phyloP scores from a whole-genome alignment of 2,888 invertebrate genomes.

The Leucoma salicis region DNA sequence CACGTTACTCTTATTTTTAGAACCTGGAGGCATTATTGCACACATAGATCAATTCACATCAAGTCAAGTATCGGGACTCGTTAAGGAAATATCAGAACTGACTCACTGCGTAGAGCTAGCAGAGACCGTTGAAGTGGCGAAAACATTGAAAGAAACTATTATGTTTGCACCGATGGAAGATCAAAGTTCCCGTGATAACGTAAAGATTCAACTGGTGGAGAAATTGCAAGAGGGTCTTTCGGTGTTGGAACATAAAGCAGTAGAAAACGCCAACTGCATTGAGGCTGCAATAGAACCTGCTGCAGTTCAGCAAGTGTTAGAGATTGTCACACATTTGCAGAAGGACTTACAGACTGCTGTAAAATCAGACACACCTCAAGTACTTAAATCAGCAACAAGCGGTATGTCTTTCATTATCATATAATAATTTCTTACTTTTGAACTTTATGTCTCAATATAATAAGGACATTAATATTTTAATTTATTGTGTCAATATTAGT shows the following conservation, averaged over 20 bases:
- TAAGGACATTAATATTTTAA: too few species aligned
- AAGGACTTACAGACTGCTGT: conserved; percentile 39
- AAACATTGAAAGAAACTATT: conserved; percentile 26
- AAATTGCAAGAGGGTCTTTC: conserved; percentile 38
- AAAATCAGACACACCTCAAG: conserved; percentile 16
- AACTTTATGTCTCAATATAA: too few species aligned
- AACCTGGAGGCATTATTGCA: conserved; percentile 13
- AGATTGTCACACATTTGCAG: conserved; percentile 46
- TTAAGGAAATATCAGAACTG: conserved; percentile 27
- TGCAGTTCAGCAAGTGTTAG: conserved; percentile 35
- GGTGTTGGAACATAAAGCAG: conserved; percentile 35
- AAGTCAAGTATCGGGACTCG: conserved; percentile 27
- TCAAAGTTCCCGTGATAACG: conserved; percentile 3
- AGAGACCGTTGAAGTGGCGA: conserved; percentile 18
- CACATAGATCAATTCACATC: conserved; percentile 42
- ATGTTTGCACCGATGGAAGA: conserved; percentile 7
- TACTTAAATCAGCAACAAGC: conserved; percentile 12
- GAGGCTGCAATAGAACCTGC: conserved; percentile 21
- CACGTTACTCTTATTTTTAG: neutral
- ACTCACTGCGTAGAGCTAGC: conserved; percentile 30
- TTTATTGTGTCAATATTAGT: too few species aligned
- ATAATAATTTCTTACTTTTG: too few species aligned
- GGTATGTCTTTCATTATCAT: too few species aligned
- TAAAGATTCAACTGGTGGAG: conserved; percentile 27
- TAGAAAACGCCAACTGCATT: conserved; percentile 38